Base-by-base conservation (phyloP, 2,888 invertebrate genomes). In the Archips xylosteana region DNA sequence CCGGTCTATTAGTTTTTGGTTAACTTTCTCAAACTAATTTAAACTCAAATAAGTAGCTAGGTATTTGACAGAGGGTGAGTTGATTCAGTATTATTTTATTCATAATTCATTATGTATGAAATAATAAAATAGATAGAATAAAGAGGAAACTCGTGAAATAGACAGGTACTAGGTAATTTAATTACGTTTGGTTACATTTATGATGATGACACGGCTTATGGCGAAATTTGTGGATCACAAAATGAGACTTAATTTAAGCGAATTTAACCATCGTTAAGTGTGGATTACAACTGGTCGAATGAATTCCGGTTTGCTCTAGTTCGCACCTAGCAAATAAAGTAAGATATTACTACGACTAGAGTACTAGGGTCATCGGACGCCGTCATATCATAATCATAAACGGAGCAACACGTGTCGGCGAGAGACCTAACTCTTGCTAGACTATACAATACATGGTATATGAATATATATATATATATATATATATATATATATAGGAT, bases 11-110 rank as follows among this genome's bases (percentile, higher is more conserved):
- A 47, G 32, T 32, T 32, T 9, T 6, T 45, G 47, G 13, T 6
- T 32, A n/a, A 47, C 45, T 47, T 62, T 45, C 32, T 5, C 5
- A 45, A 63, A 63, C 32, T 63, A 47, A 63, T 47, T 63, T 45
- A 63, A 63, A 63, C 63, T 47, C 47, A 6, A 57, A 23, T 5
- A 5, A 36, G 36, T 36, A 36, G 36, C 36, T 57, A 32, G 57
- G 2, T 47, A 3, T 39, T 12, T 32, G 42, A 12, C 45, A 63
- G 45, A 45, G 5, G 45, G 23, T 10, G 36, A 2, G 15, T 39
- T 61, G 42, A 15, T 39, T 61, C 8, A 60, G 23, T 32, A 15
- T 32, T n/a, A n/a, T n/a, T n/a, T n/a, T n/a, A n/a, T 57, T 12
- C 57, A 2, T 23, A 57, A 23, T 15, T n/a, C n/a, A n/a, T n/a